Evolutionary conservation across 2,888 invertebrate species (phyloP).

Genomic region (Antitype chi): DNA sequence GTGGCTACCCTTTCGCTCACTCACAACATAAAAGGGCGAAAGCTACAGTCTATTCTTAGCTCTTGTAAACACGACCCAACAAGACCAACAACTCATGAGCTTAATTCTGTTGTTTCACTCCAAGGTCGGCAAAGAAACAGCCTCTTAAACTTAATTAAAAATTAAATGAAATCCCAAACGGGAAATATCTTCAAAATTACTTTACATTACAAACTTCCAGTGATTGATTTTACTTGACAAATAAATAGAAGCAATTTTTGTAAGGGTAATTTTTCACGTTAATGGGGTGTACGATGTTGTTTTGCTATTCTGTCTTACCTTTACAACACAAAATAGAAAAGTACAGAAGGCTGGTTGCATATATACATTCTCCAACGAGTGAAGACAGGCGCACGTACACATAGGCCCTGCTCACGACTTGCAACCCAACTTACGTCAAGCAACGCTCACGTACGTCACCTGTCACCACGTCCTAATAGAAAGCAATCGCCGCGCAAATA

Average conservation of each 20-base stretch:
- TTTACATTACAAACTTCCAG: slow-evolving; percentile 42
- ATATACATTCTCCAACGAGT: neutral
- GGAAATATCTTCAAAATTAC: slow-evolving; percentile 39
- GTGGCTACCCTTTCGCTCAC: neutral
- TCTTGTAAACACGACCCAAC: slow-evolving; percentile 22
- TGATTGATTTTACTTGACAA: slow-evolving; percentile 57
- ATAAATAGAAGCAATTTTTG: slow-evolving; percentile 41
- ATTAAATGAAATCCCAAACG: slow-evolving; percentile 44
- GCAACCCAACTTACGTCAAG: no score
- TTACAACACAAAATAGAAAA: neutral
- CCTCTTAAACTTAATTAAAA: slow-evolving; percentile 60
- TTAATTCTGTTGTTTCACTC: slow-evolving; percentile 26
- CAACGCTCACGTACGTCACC: no score
- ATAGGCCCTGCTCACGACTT: no score
- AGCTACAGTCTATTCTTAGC: slow-evolving; percentile 13
- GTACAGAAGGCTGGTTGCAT: neutral
- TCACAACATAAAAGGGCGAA: neutral
- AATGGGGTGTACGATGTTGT: slow-evolving; percentile 52
- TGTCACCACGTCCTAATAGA: no score
- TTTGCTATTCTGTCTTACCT: slow-evolving; percentile 39
- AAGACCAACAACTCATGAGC: slow-evolving; percentile 20
- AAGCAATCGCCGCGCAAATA: no score
- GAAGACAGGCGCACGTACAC: neutral
- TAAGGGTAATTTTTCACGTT: slow-evolving; percentile 46
- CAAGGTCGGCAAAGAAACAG: slow-evolving; percentile 50